Percentiles rank a stretch among this genome's conserved stretches.
Evolutionary conservation across 2,113 vertebrate genomes (phyloP).

Genomic region (Lepisosteus osseus): DNA sequence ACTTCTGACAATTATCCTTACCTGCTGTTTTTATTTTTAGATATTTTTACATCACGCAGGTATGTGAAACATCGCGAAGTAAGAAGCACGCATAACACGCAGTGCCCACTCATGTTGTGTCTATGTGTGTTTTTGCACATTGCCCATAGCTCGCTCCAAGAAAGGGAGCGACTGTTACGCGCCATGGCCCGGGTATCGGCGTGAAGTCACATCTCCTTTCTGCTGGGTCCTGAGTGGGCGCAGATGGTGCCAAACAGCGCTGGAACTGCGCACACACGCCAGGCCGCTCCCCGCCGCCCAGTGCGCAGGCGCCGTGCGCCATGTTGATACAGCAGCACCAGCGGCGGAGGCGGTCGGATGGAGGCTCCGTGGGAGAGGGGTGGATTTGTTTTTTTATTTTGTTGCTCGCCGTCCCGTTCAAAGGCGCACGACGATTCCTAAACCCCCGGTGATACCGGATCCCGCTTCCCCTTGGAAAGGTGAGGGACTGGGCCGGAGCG

Average conservation of each 20-base stretch:
- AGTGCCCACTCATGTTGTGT: not conserved
- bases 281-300: not conserved
- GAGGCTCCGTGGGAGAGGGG: not conserved
- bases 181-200: not conserved
- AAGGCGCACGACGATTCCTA: too few relatives aligned
- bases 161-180: not conserved
- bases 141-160: too few relatives aligned
- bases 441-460: not conserved
- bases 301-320: constrained; percentile 30
- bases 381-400: not conserved
- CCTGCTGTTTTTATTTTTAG: too few relatives aligned
- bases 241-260: not conserved
- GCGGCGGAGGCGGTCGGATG: constrained; percentile 16
- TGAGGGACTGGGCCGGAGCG: not conserved
- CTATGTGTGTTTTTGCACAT: not conserved
- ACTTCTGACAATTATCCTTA: too few relatives aligned
- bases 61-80: too few relatives aligned
- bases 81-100: too few relatives aligned
- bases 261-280: not conserved
- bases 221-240: not conserved
- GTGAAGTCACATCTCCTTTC: not conserved
- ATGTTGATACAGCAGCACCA: constrained; percentile 26
- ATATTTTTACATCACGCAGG: too few relatives aligned
- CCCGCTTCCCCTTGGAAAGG: not conserved
- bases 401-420: not conserved